Base-by-base conservation (phyloP, 2,113 vertebrate species). In the Melanocharis versteri region DNA sequence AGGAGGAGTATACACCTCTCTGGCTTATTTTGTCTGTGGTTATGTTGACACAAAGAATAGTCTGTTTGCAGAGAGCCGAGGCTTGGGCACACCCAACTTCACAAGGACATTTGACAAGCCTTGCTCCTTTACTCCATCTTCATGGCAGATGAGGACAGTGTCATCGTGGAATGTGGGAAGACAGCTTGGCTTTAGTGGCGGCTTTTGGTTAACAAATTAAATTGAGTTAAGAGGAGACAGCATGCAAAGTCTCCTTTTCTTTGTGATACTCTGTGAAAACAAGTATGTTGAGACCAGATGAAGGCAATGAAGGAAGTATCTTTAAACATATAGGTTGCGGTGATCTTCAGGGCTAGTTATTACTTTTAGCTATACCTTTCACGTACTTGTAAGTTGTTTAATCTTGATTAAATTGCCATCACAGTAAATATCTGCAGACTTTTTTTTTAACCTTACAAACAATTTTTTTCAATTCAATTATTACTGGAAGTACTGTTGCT, bases 241-340 rank as follows among this genome's bases (percentile, higher is more conserved):
- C 30, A 5, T n/a, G 26, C 22, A 10, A 87, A 79, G 33, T 50
- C 51, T 71, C 0, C 0, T 76, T 86, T 83, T 69, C 50, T 65
- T 47, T 77, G 26, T 42, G 58, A 27, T 66, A 13, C 13, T 22
- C 0, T 1, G 1, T 40, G 30, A 64, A 57, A 56, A 27, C 0
- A 4, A 14, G 22, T 70, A 10, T 37, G 11, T 6, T 50, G 28
- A 66, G 62, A 50, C 15, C 23, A 42, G 39, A 33, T 0, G 0
- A 76, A 64, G 24, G 20, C 31, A 39, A 4, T 31, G 39, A 51
- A 45, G 35, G 31, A 70, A 50, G 16, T 30, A 5, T 24, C 14
- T 50, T 17, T 33, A 64, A 60, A 19, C 58, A 5, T 2, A 17
- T 31, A 1, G 0, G 27, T 24, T 79, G 53, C 81, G 76, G 24